These are phyloP conservation scores for Galbula dea DNA, from an alignment of 2,113 vertebrate species.

Conservation along the genomic window DNA sequence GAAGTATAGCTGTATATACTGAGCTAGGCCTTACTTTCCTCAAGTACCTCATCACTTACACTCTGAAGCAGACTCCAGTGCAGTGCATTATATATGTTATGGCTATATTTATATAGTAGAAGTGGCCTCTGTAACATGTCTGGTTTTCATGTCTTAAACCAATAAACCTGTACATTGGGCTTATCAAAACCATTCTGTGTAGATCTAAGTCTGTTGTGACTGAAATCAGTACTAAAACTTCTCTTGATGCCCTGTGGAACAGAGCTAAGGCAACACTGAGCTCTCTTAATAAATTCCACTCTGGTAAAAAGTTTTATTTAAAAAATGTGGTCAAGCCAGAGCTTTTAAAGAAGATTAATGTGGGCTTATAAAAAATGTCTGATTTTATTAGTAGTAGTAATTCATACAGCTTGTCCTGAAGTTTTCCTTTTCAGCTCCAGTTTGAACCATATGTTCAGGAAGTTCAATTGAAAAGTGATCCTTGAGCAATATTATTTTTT, in stretches of 20 bases:
- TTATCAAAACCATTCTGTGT: conserved; percentile 50
- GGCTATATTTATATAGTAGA: conserved; percentile 29
- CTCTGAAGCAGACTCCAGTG: neutral
- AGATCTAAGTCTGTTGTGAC: conserved; percentile 41
- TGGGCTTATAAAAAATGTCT: conserved; percentile 66
- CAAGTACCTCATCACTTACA: neutral
- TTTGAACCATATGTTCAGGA: conserved; percentile 72
- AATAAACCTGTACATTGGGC: conserved; percentile 47
- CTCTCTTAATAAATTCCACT: conserved; percentile 57
- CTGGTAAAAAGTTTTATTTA: conserved; percentile 58
- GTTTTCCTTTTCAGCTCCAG: conserved; percentile 69
- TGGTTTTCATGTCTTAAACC: conserved; percentile 54
- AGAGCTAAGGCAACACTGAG: conserved; percentile 22
- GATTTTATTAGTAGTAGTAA: conserved; percentile 64
- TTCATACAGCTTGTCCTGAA: conserved; percentile 64
- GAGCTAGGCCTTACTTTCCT: conserved; percentile 13
- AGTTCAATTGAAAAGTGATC: conserved; percentile 66
- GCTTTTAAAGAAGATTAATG: conserved; percentile 62
- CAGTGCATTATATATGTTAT: neutral
- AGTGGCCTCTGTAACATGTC: neutral
- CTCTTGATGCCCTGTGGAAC: conserved; percentile 17
- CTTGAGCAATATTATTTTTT: conserved; percentile 65
- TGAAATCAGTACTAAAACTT: conserved; percentile 46
- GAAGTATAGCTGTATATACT: neutral
- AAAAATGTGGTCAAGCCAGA: conserved; percentile 51